These are phyloP conservation scores for Spilogale gracilis DNA, from an alignment of 2,113 vertebrate species.

Conservation along the genomic window DNA sequence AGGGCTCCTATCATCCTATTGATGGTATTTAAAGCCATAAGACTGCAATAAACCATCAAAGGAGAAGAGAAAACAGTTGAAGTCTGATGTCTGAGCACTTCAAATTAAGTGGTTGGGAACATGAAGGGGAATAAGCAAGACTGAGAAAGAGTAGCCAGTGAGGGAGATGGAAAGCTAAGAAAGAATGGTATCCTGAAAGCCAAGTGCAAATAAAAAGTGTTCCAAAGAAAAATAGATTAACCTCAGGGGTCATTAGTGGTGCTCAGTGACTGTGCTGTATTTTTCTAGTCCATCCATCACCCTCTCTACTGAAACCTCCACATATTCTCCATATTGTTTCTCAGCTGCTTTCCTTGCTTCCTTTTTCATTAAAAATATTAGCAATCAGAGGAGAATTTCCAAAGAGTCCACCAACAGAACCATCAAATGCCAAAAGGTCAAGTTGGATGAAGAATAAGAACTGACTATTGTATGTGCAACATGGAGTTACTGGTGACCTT, in stretches of 20 bases:
- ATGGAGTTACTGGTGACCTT: background rate
- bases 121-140: background rate
- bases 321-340: background rate
- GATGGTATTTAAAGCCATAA: background rate
- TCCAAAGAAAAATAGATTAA: background rate
- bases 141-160: background rate
- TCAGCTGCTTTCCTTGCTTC: background rate
- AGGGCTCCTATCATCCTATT: background rate
- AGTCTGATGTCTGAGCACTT: background rate
- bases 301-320: background rate
- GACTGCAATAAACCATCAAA: background rate
- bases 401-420: background rate
- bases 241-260: background rate
- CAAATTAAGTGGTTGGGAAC: background rate
- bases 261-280: background rate
- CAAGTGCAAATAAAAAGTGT: background rate
- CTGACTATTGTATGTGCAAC: background rate
- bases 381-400: background rate
- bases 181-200: background rate
- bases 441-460: background rate
- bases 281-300: background rate
- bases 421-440: background rate
- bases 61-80: background rate
- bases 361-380: conserved; percentile 2
- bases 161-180: background rate